Base-by-base conservation (phyloP, 2,797 vertebrate species). In the Lithobates sylvaticus region DNA sequence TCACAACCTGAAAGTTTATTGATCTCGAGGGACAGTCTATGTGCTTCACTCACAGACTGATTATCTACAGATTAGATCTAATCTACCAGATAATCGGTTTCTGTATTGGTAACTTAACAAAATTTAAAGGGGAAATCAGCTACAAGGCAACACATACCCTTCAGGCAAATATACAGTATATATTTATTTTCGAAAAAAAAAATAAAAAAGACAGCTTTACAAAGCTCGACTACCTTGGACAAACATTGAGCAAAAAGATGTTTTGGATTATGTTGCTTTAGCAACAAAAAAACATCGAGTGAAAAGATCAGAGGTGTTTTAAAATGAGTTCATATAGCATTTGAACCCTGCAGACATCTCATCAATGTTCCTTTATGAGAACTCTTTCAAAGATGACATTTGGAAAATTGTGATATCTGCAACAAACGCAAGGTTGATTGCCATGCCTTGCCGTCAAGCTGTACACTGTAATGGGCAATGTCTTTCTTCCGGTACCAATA, bases 301-400 rank as follows among this genome's bases (percentile, higher is more conserved):
- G 70, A 89, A 93, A 93, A 91, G 93, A 91, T 92, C 91, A 93
- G 91, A 92, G 91, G 90, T 91, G 90, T 92, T 95, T 93, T 91
- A 92, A 95, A 95, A 94, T 93, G 92, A 93, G 92, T 93, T 93
- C 92, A 90, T 92, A 93, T 88, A 29, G 88, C 86, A 88, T 91
- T 90, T 93, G 92, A 94, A 91, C 93, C 90, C 81, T 89, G 89
- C 74, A 91, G 90, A 91, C 76, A 73, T 91, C 90, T 92, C 64
- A 87, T 83, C 92, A 90, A 88, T 90, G 91, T 86, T 91, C 90
- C 93, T 92, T 93, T 93, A 92, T 93, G 91, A 91, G 90, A 92
- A 92, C 89, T 91, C 91, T 91, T 93, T 88, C 89, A 95, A 94
- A 94, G 94, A 95, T 95, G 94, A 94, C 94, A 95, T 95, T 95